Percentiles rank a stretch among this genome's conserved stretches.
Conservation (phyloP, 2,113 vertebrate genomes). For the Bucco capensis region DNA sequence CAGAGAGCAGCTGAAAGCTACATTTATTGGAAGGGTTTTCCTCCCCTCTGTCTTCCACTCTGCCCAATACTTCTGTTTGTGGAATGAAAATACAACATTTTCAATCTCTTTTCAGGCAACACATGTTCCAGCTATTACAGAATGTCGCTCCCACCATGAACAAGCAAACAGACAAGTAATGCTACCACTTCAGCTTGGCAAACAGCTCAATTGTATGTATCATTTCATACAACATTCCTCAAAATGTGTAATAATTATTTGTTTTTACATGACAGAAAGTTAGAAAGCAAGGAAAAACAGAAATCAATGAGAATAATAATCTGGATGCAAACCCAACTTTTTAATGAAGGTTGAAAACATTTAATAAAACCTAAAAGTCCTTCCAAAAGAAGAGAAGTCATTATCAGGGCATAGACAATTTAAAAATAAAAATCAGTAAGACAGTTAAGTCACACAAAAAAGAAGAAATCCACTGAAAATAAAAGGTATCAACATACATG, state of each 20-base stretch:
- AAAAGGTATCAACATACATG: neutral
- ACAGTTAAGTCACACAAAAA: neutral
- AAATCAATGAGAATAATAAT: neutral
- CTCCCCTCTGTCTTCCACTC: neutral
- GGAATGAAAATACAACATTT: neutral
- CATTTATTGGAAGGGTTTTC: neutral
- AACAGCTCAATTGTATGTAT: neutral
- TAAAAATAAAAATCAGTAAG: neutral
- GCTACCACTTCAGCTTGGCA: neutral
- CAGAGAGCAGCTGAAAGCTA: neutral
- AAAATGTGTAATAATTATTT: neutral
- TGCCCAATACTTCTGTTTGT: neutral
- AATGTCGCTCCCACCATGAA: neutral
- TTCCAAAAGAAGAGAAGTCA: neutral
- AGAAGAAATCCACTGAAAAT: neutral
- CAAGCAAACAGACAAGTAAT: neutral
- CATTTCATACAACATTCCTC: neutral
- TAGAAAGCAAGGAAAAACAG: neutral
- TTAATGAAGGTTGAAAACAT: neutral
- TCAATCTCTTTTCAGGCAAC: neutral
- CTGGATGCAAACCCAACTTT: accelerated
- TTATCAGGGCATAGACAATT: neutral
- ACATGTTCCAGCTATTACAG: neutral
- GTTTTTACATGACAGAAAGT: neutral
- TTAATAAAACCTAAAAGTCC: neutral